These are phyloP conservation scores for Halocynthia aurantium DNA, from an alignment of 23 tunicate genomes.

Conservation along the genomic window DNA sequence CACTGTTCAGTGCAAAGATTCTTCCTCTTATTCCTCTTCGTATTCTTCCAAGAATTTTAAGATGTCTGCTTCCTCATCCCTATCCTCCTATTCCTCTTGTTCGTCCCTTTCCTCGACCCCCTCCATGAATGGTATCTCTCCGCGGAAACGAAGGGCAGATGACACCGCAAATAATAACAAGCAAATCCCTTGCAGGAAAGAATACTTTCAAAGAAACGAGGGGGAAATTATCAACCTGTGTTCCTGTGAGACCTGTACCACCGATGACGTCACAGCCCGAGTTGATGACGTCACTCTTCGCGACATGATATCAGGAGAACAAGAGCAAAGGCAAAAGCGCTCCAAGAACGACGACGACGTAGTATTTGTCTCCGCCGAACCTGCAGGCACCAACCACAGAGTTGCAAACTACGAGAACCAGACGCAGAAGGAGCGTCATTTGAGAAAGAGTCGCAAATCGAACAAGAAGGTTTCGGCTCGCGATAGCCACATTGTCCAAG, in stretches of 20 bases:
- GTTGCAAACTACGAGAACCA: neutral
- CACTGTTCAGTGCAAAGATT: slow-evolving; percentile 4
- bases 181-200: neutral
- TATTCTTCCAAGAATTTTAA: slow-evolving; percentile 27
- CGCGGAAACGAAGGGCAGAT: slow-evolving; percentile 80
- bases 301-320: slow-evolving; percentile 40
- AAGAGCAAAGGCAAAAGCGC: slow-evolving; percentile 47
- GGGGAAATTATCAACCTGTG: slow-evolving; percentile 2
- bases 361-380: slow-evolving; percentile 51
- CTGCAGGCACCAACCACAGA: neutral
- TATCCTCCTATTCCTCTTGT: slow-evolving; percentile 52
- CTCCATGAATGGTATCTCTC: slow-evolving; percentile 46
- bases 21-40: slow-evolving; percentile 17
- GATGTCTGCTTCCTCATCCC: slow-evolving; percentile 48
- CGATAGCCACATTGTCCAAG: slow-evolving; percentile 17
- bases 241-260: slow-evolving; percentile 38
- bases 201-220: neutral
- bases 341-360: slow-evolving; percentile 83
- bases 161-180: slow-evolving; percentile 26
- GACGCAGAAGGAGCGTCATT: neutral
- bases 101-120: slow-evolving; percentile 66
- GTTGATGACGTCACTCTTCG: slow-evolving; percentile 52
- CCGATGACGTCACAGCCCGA: slow-evolving; percentile 72
- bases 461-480: neutral
- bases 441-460: slow-evolving; percentile 4